Evolutionary conservation across 2,888 invertebrate genomes (phyloP).

Genomic region (Phengaris alcon): DNA sequence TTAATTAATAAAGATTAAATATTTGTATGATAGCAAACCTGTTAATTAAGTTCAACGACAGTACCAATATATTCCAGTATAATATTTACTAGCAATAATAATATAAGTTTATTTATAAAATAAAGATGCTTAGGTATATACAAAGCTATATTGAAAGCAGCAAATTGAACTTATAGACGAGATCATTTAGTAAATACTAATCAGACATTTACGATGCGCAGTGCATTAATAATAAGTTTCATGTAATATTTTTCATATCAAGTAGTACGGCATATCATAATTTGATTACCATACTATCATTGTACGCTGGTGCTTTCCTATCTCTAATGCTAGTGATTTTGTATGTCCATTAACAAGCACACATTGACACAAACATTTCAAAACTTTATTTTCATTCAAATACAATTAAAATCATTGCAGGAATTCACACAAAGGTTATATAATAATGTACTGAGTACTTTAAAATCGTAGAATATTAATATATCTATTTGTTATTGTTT

Average conservation of each 20-base stretch:
- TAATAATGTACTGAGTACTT: neutral
- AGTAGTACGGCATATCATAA: neutral
- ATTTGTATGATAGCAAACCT: neutral
- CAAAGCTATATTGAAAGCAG: too few relatives aligned
- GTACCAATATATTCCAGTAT: too few relatives aligned
- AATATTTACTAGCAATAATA: too few relatives aligned
- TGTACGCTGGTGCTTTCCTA: conserved; percentile 40
- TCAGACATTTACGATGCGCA: neutral
- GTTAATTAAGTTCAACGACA: too few relatives aligned
- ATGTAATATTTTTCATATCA: neutral
- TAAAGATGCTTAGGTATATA: too few relatives aligned
- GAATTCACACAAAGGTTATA: neutral
- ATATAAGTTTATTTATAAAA: neutral
- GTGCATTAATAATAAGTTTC: neutral
- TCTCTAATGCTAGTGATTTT: conserved; percentile 43
- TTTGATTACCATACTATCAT: conserved; percentile 17
- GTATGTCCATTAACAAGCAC: conserved; percentile 33
- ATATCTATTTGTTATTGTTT: neutral
- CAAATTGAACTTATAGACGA: neutral
- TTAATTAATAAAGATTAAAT: too few relatives aligned
- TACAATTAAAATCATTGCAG: neutral
- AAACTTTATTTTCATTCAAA: neutral
- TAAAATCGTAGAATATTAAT: too few relatives aligned
- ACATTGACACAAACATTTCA: neutral
- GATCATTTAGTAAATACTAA: neutral